Base-by-base conservation (phyloP, 2,797 vertebrate genomes). In the Poeciliopsis turneri region DNA sequence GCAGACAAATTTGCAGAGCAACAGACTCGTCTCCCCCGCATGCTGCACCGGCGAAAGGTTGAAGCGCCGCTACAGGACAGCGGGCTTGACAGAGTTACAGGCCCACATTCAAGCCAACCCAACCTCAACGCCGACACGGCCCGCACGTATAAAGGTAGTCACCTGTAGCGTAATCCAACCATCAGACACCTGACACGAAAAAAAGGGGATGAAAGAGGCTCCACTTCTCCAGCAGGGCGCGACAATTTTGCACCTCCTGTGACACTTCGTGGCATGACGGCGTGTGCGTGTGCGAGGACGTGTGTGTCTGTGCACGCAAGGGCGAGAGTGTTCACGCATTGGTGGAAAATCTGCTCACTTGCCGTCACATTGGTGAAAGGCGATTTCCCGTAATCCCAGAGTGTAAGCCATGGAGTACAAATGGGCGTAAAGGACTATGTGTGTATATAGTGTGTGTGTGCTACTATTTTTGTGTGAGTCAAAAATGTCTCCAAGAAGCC, bases 301-400 rank as follows among this genome's bases (percentile, higher is more conserved):
- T 75, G 82, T 88, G 86, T 61, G 76, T 76, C 86, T n/a, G 75
- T 74, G 64, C 16, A 36, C 8, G 6, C 16, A 11, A 39, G 33
- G 18, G 18, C 20, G 8, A 7, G 83, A 87, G 85, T 75, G 81
- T 86, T 85, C 66, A 55, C 49, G 88, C 89, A 89, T 85, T 88
- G 83, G 81, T 76, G 81, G 88, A 87, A 90, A 92, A 93, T 89
- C 87, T 90, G 88, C 83, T 84, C 88, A 90, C 91, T 90, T 82
- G 83, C 88, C 78, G 72, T 90, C 89, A 89, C 81, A 80, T 86
- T 90, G 90, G 91, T 89, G 91, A 94, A 94, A 95, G 90, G 92
- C 90, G 94, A 95, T 95, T 96, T 70, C 93, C 86, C 57, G 93
- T 96, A 96, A 96, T 95, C 94, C 92, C 87, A 16, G 80, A 90